Conservation (phyloP, 2,888 invertebrate species). For the Eupithecia insigniata region DNA sequence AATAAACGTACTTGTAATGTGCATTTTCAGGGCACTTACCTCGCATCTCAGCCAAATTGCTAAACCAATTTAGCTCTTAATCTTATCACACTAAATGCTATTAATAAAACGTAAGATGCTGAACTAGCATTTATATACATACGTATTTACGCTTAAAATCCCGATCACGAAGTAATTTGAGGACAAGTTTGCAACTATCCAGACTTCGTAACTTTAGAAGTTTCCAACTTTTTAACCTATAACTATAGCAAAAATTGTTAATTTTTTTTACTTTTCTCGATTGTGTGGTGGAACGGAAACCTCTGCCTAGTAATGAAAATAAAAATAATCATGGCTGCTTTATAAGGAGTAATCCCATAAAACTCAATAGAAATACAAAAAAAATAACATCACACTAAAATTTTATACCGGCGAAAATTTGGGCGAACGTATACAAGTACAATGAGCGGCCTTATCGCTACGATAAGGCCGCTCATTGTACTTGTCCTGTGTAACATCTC, state of each 20-base stretch:
- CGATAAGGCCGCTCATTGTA: no score
- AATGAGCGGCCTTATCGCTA: no score
- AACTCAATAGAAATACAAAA: no score
- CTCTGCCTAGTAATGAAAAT: background rate
- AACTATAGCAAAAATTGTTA: background rate
- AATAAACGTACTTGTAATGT: background rate
- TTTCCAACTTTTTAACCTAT: constrained; percentile 13
- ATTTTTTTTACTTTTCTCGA: background rate
- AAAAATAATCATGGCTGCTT: background rate
- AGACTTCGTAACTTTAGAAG: constrained; percentile 16
- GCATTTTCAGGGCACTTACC: background rate
- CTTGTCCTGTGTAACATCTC: no score
- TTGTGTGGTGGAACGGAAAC: background rate
- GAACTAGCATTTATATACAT: constrained; percentile 16
- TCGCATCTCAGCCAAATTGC: background rate
- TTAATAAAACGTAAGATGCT: constrained; percentile 12
- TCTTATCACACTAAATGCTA: constrained; percentile 15
- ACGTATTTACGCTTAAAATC: constrained; percentile 18
- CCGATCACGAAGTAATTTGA: constrained; percentile 30
- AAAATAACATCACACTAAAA: no score
- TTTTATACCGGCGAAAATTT: no score
- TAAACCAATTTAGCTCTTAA: constrained; percentile 8
- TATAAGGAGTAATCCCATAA: no score
- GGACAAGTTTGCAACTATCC: constrained; percentile 20
- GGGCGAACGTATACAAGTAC: no score